Percentiles rank a stretch among this genome's conserved stretches.
Evolutionary conservation across 2,113 vertebrate genomes (phyloP).

Genomic region (Erythrocebus patas): DNA sequence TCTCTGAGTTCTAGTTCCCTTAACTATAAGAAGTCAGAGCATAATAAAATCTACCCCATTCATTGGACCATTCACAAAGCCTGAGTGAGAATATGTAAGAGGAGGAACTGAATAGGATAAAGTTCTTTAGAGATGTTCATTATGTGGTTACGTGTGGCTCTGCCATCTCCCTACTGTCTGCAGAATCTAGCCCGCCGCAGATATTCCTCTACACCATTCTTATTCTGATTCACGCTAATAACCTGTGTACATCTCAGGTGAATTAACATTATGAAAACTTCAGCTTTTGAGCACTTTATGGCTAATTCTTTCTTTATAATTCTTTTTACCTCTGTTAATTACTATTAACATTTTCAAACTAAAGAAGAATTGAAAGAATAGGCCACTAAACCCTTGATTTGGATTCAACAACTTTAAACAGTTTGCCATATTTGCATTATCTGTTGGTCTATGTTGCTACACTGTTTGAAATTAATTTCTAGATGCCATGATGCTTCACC

Average conservation of each 20-base stretch:
- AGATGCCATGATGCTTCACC: background rate
- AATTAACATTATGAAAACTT: background rate
- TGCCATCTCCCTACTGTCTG: background rate
- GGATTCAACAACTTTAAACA: background rate
- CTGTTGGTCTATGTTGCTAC: background rate
- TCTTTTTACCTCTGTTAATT: background rate
- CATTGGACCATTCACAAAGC: background rate
- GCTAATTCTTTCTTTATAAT: conserved; percentile 3
- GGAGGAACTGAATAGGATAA: background rate
- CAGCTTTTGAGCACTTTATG: background rate
- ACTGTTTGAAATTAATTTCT: background rate
- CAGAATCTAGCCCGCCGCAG: background rate
- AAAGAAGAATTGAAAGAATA: background rate
- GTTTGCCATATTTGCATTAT: background rate
- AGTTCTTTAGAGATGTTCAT: background rate
- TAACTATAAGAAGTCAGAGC: background rate
- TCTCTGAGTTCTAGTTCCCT: background rate
- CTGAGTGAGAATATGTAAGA: background rate
- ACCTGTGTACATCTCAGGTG: background rate
- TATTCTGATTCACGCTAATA: background rate
- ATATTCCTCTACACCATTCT: background rate
- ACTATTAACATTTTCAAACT: conserved; percentile 24
- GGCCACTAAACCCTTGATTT: background rate
- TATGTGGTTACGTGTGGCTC: background rate
- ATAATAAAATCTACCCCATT: background rate